Conservation (phyloP, 2,797 vertebrate genomes). For the Pristis pectinata region DNA sequence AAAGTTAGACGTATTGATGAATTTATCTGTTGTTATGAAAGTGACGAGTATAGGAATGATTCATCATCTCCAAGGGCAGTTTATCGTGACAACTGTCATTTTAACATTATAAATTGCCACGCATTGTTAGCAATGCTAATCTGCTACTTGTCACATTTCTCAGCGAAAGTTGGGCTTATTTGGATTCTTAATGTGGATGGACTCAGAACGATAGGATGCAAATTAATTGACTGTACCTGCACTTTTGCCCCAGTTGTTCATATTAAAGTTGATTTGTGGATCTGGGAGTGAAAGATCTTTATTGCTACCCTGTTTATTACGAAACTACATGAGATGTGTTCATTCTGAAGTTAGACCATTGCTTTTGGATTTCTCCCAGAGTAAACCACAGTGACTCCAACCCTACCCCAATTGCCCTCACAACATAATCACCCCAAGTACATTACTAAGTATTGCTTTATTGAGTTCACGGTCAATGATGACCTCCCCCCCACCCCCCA, state of each 20-base stretch:
- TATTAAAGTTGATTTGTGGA: background rate
- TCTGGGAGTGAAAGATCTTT: conserved; percentile 7
- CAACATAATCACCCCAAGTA: background rate
- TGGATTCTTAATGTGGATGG: background rate
- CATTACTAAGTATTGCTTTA: background rate
- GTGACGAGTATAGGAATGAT: background rate
- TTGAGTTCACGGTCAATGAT: background rate
- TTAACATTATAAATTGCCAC: background rate
- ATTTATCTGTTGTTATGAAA: conserved; percentile 24
- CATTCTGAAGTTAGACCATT: background rate
- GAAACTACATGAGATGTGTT: too few species aligned
- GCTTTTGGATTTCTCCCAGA: background rate
- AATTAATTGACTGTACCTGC: background rate
- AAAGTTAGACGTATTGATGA: conserved; percentile 32
- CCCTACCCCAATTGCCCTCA: background rate
- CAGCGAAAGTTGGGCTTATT: background rate
- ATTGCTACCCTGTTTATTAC: background rate
- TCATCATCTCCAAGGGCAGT: conserved; percentile 24
- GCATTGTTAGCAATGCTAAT: conserved; percentile 6
- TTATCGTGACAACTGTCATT: conserved; percentile 12
- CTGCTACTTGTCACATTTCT: background rate
- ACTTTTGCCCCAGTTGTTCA: background rate
- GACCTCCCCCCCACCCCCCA: too few species aligned
- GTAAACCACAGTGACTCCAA: background rate
- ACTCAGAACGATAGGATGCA: background rate